A percentile compares a stretch with the other conserved stretches of the same genome.
These are phyloP conservation scores for Steinernema khuongi DNA, from an alignment of 1,140 invertebrate species.

Conservation along the genomic window DNA sequence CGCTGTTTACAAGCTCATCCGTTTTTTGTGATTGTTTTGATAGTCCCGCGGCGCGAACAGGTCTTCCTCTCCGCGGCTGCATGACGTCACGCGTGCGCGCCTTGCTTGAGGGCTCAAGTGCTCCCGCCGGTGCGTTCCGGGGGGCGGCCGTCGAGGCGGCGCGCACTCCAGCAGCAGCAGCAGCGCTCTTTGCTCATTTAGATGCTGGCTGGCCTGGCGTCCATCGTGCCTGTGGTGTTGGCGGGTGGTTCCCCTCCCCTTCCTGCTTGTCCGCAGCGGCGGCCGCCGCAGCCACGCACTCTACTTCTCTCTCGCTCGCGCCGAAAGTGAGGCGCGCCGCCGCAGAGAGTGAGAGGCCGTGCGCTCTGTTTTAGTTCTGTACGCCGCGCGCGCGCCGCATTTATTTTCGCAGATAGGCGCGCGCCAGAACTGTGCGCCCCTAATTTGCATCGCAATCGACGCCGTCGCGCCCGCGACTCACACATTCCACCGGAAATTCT, in stretches of 20 bases:
- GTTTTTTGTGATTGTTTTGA: neutral
- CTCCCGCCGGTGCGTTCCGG: no score
- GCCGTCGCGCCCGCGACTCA: neutral
- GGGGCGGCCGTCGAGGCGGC: no score
- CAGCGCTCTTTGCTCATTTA: neutral
- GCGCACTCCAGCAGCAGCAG: neutral
- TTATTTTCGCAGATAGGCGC: neutral
- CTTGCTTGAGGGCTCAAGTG: neutral
- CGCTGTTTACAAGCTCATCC: neutral
- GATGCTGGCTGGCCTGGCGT: neutral
- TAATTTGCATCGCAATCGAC: no score
- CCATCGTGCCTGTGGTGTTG: neutral
- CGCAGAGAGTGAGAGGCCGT: neutral
- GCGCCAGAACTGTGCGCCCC: neutral
- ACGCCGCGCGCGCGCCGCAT: constrained; percentile 3
- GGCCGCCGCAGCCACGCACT: no score
- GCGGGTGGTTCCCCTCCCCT: neutral
- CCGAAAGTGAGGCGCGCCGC: neutral
- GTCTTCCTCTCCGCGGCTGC: neutral
- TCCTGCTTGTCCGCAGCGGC: no score
- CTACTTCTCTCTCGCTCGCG: neutral
- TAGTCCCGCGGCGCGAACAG: neutral
- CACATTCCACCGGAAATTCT: no score
- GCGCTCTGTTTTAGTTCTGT: neutral
- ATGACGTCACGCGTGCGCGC: neutral